Conservation (phyloP, 2,113 vertebrate species). For the Pluvialis apricaria region DNA sequence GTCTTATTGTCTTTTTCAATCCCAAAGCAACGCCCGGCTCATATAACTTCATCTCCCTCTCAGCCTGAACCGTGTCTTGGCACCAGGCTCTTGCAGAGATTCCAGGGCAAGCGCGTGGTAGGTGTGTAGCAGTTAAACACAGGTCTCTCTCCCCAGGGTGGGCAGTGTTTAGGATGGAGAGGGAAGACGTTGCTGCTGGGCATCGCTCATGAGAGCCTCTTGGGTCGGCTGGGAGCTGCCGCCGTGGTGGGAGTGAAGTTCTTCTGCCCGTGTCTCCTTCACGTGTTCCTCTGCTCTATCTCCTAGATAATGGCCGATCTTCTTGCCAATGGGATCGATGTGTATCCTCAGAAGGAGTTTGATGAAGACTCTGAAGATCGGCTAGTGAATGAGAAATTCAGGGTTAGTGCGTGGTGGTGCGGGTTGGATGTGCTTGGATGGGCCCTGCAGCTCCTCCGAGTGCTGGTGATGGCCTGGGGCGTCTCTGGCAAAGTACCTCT, state of each 20-base stretch:
- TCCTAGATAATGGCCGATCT: slow-evolving; percentile 90
- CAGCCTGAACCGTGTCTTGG: background rate
- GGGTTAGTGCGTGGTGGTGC: slow-evolving; percentile 69
- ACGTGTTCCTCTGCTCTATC: background rate
- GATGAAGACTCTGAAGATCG: slow-evolving; percentile 94
- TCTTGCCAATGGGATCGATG: slow-evolving; percentile 89
- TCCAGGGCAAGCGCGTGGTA: background rate
- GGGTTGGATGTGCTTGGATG: background rate
- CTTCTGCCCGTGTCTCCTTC: background rate
- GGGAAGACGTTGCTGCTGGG: background rate
- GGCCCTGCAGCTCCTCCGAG: background rate
- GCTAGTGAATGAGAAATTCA: slow-evolving; percentile 93
- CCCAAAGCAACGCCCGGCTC: background rate
- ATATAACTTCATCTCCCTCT: background rate
- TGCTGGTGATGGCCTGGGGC: background rate
- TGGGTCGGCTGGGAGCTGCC: background rate
- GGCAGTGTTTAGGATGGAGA: background rate
- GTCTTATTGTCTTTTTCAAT: background rate
- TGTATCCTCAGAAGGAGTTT: slow-evolving; percentile 97
- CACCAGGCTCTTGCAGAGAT: background rate
- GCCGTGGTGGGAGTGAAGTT: background rate
- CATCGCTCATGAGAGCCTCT: background rate
- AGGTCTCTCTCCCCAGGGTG: background rate
- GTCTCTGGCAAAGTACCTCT: background rate
- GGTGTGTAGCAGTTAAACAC: background rate